Conservation (phyloP, 2,888 invertebrate species). For the Agrochola circellaris region DNA sequence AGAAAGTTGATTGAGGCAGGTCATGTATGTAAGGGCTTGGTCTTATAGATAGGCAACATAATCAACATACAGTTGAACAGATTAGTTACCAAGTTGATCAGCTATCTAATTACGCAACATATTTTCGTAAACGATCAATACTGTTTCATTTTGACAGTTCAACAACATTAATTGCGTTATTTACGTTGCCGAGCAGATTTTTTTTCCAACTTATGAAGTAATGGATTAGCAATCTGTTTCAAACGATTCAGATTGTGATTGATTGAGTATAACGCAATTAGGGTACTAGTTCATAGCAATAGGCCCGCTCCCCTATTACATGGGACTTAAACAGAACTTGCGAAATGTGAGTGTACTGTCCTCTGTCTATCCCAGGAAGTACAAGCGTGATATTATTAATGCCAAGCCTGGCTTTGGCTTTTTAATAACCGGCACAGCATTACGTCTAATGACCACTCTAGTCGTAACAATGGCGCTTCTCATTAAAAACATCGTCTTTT, state of each 20-base stretch:
- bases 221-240: no score
- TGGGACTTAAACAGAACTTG: not conserved
- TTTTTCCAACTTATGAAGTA: no score
- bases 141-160: no score
- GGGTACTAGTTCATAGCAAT: not conserved
- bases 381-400: no score
- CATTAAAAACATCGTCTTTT: not conserved
- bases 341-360: not conserved
- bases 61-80: not conserved
- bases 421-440: no score
- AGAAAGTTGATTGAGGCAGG: conserved; percentile 39
- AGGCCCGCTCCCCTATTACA: not conserved
- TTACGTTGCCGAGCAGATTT: no score
- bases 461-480: not conserved
- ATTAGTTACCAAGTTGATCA: not conserved
- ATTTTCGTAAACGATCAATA: no score
- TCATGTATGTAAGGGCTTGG: conserved; percentile 15
- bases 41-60: conserved; percentile 13
- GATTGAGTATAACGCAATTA: no score
- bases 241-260: no score
- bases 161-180: no score
- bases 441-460: not conserved
- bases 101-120: no score
- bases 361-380: not conserved
- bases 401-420: not conserved